Conservation (phyloP, 2,113 vertebrate species). For the Chrysemys picta region DNA sequence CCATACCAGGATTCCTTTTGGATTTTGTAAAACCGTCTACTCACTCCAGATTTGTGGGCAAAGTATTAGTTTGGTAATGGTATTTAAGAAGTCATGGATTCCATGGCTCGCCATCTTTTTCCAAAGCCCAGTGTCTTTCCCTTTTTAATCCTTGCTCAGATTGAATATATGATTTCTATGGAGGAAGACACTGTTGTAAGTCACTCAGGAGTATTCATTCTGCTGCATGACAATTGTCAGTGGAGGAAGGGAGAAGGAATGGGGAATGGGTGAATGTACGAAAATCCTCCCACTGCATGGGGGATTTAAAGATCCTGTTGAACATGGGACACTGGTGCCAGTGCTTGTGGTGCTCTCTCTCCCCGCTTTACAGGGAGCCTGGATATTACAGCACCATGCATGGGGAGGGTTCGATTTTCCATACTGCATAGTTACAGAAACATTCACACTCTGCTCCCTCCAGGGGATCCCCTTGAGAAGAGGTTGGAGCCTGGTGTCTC, state of each 20-base stretch:
- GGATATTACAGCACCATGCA: neutral
- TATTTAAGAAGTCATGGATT: neutral
- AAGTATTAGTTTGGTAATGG: neutral
- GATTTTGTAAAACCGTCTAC: neutral
- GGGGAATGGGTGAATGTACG: accelerated
- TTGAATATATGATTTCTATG: accelerated
- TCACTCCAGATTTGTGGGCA: neutral
- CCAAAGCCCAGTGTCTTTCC: neutral
- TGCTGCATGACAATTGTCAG: accelerated
- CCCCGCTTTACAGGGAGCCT: neutral
- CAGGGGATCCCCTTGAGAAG: neutral
- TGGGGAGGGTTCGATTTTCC: neutral
- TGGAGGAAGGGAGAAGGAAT: neutral
- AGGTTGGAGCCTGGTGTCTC: neutral
- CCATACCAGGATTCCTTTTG: neutral
- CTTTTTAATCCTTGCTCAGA: accelerated
- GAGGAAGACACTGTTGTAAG: neutral
- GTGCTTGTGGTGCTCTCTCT: neutral
- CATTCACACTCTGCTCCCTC: neutral
- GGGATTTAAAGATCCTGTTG: neutral
- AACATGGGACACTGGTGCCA: neutral
- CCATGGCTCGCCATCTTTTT: accelerated
- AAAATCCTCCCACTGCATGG: neutral
- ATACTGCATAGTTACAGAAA: neutral
- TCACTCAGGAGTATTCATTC: accelerated